Evolutionary conservation across 2,888 invertebrate genomes (phyloP).

Genomic region (Pammene aurita): DNA sequence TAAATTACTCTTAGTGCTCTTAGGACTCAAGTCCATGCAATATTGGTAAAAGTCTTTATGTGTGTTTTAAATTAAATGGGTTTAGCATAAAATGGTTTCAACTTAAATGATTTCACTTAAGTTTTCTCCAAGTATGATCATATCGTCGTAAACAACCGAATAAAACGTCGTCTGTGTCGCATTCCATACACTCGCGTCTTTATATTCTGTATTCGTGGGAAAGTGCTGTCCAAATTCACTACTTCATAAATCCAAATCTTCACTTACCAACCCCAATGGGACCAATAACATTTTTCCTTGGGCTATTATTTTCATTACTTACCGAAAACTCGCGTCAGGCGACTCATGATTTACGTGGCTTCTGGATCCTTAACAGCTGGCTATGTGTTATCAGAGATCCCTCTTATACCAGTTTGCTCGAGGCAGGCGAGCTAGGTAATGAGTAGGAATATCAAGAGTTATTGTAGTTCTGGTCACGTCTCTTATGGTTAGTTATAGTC

Average conservation of each 20-base stretch:
- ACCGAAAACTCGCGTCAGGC: not conserved
- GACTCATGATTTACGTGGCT: not conserved
- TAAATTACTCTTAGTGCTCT: not conserved
- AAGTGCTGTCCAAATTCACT: constrained; percentile 17
- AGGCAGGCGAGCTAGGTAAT: not conserved
- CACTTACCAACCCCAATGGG: constrained; percentile 16
- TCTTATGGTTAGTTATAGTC: constrained; percentile 26
- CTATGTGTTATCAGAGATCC: not conserved
- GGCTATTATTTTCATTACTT: not conserved
- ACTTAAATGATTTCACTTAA: not conserved
- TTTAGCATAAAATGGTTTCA: not conserved
- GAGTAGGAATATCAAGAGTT: not conserved
- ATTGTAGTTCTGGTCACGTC: constrained; percentile 34
- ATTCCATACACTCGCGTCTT: not conserved
- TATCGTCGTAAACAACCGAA: not conserved
- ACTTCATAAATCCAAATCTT: constrained; percentile 30
- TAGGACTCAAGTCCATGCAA: not conserved
- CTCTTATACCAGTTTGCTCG: not conserved
- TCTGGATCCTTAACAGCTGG: not conserved
- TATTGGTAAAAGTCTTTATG: not conserved
- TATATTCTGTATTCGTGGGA: constrained; percentile 1
- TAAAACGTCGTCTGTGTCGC: not conserved
- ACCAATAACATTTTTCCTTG: constrained; percentile 7
- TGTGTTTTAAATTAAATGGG: not conserved
- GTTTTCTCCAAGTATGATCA: not conserved